These are phyloP conservation scores for Rapana venosa DNA, from an alignment of 2,888 invertebrate species.

Conservation along the genomic window DNA sequence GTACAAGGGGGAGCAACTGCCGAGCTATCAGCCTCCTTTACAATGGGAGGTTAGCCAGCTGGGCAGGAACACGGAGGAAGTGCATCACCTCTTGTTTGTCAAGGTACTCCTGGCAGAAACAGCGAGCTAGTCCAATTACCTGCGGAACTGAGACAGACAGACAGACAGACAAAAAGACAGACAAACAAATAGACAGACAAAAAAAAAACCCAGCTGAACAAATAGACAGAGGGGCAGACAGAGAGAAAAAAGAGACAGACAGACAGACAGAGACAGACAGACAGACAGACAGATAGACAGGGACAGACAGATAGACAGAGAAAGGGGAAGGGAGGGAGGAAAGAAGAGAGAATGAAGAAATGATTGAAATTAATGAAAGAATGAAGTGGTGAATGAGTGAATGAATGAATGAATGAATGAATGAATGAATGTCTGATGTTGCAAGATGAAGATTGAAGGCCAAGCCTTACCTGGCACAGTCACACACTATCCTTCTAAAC, in stretches of 20 bases:
- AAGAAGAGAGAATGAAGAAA: not conserved
- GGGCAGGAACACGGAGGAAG: not conserved
- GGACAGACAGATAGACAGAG: not conserved
- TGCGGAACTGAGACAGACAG: not conserved
- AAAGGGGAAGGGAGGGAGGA: not conserved
- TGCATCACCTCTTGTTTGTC: not conserved
- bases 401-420: no score
- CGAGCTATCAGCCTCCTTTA: not conserved
- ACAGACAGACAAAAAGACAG: not conserved
- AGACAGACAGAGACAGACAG: not conserved
- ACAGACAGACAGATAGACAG: not conserved
- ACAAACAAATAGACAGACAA: no score
- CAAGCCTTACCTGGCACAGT: no score
- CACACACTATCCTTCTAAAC: no score
- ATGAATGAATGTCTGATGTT: no score
- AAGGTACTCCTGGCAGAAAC: not conserved
- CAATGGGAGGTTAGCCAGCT: not conserved
- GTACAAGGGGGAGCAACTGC: not conserved
- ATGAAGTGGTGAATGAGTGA: no score
- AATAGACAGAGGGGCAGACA: no score
- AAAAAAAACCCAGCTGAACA: no score
- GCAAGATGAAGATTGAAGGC: no score
- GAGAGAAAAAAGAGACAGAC: not conserved
- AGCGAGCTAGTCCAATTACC: not conserved
- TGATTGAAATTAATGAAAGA: no score